A percentile compares a stretch with the other conserved stretches of the same genome.
phyloP scores from a whole-genome alignment of 2,888 invertebrate genomes.

The Aleiodes testaceus region DNA sequence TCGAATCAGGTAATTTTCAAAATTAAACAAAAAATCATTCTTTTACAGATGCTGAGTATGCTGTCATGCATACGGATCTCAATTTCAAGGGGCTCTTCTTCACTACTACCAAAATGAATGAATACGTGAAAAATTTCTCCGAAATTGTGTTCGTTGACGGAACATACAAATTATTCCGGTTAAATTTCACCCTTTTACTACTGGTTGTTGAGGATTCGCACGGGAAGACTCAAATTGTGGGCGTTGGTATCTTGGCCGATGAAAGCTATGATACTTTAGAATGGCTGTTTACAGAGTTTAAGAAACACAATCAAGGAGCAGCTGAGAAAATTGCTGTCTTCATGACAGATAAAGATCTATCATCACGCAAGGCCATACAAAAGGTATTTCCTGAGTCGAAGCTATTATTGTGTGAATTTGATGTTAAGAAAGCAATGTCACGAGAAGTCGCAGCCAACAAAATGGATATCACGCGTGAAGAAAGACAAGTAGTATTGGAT shows the following conservation, averaged over 20 bases:
- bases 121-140: constrained; percentile 35
- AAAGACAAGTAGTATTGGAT: constrained; percentile 33
- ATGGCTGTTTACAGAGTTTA: constrained; percentile 43
- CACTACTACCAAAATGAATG: constrained; percentile 42
- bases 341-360: constrained; percentile 49
- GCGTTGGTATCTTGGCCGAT: constrained; percentile 41
- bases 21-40: too few relatives aligned
- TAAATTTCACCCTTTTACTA: constrained; percentile 42
- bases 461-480: constrained; percentile 28
- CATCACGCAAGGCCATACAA: constrained; percentile 38
- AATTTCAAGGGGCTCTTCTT: constrained; percentile 47
- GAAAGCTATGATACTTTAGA: constrained; percentile 37
- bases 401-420: constrained; percentile 46
- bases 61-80: constrained; percentile 1
- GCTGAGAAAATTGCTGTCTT: constrained; percentile 37
- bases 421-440: constrained; percentile 37
- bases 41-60: constrained; percentile 3
- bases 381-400: constrained; percentile 40
- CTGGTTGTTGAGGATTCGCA: constrained; percentile 42
- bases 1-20: background rate
- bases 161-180: constrained; percentile 45
- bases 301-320: constrained; percentile 32
- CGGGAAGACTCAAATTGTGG: constrained; percentile 41
- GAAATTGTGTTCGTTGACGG: constrained; percentile 47
- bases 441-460: constrained; percentile 37